These are phyloP conservation scores for Oenanthe melanoleuca DNA, from an alignment of 2,113 vertebrate species.

Conservation along the genomic window DNA sequence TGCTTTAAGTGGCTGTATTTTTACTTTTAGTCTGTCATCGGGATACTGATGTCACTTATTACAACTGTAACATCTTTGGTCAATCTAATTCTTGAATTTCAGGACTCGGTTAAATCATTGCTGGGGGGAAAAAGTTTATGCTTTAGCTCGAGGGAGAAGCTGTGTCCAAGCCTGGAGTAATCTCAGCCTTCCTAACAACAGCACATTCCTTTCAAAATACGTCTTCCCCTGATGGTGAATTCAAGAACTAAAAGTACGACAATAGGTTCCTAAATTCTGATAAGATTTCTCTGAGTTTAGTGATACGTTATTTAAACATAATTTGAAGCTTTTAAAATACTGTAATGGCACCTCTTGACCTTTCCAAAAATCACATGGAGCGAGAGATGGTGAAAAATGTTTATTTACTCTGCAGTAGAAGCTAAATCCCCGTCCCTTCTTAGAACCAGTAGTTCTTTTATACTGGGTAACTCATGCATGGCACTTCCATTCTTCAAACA, in stretches of 20 bases:
- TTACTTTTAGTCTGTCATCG: neutral
- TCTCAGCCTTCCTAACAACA: constrained; percentile 28
- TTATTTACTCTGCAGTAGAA: constrained; percentile 81
- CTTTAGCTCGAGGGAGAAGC: neutral
- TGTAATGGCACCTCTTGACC: constrained; percentile 82
- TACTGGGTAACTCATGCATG: constrained; percentile 77
- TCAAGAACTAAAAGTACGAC: constrained; percentile 68
- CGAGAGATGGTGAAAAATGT: constrained; percentile 80
- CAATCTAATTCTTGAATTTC: neutral
- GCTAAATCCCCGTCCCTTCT: constrained; percentile 73
- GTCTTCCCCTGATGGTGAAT: constrained; percentile 55
- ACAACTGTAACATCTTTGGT: neutral
- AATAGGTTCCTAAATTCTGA: constrained; percentile 75
- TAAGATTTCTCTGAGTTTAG: constrained; percentile 75
- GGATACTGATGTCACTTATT: neutral
- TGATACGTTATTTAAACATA: constrained; percentile 77
- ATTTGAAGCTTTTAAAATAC: constrained; percentile 83
- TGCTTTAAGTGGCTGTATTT: neutral
- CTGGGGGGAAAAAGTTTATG: neutral
- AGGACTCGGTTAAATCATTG: neutral
- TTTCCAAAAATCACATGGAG: constrained; percentile 80
- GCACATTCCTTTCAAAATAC: constrained; percentile 59
- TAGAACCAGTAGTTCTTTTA: constrained; percentile 78
- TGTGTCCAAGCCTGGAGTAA: neutral
- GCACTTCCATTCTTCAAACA: constrained; percentile 77